phyloP scores from a whole-genome alignment of 2,113 vertebrate genomes.

The Anguilla japonica region DNA sequence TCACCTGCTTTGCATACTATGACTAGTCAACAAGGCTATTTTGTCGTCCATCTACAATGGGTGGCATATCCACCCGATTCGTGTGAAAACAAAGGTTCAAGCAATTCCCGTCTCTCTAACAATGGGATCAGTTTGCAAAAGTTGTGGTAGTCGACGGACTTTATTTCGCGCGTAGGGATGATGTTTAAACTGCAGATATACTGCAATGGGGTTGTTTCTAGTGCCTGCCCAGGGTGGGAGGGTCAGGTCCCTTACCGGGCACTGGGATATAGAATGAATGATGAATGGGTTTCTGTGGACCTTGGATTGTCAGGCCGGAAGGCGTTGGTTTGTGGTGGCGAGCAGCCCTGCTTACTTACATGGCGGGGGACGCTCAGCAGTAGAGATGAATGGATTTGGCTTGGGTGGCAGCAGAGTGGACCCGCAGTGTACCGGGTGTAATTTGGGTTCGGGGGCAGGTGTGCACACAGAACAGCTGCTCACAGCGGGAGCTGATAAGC shows the following conservation, averaged over 20 bases:
- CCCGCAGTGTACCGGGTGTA: constrained; percentile 71
- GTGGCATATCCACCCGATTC: too few species aligned
- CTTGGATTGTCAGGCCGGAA: constrained; percentile 43
- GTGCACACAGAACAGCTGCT: constrained; percentile 74
- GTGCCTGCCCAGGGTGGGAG: too few species aligned
- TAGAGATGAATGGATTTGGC: constrained; percentile 77
- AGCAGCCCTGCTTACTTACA: constrained; percentile 63
- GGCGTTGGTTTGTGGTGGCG: constrained; percentile 50
- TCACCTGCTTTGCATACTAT: background rate
- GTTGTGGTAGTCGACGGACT: too few species aligned
- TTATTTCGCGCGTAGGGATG: too few species aligned
- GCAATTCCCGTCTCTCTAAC: too few species aligned
- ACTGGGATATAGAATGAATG: constrained; percentile 40
- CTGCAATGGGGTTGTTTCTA: too few species aligned
- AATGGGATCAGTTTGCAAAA: too few species aligned
- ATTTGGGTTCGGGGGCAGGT: constrained; percentile 75
- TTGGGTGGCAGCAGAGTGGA: constrained; percentile 66
- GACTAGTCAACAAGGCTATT: background rate
- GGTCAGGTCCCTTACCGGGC: background rate
- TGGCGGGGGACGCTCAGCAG: constrained; percentile 64
- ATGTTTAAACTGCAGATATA: too few species aligned
- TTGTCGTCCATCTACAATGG: background rate
- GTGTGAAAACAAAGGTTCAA: too few species aligned
- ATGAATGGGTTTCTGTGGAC: constrained; percentile 68
- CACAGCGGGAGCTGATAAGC: constrained; percentile 75